These are phyloP conservation scores for Poeciliopsis turneri DNA, from an alignment of 2,797 vertebrate species.

Conservation along the genomic window DNA sequence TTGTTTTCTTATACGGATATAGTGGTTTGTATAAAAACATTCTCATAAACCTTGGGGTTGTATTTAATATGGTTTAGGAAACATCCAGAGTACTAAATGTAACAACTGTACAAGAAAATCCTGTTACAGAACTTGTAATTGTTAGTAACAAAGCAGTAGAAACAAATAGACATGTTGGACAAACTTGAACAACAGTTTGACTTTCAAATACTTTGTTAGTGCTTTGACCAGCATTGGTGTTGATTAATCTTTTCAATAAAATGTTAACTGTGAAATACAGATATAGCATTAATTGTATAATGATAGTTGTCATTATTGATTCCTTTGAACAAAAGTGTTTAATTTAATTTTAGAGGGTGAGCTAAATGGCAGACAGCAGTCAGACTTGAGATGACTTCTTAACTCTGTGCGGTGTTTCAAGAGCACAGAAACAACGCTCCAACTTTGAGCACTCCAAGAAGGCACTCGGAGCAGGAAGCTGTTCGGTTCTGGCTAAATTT, in stretches of 20 bases:
- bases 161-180: neutral
- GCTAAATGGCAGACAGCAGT: neutral
- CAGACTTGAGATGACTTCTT: too few species aligned
- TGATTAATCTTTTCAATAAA: neutral
- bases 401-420: too few species aligned
- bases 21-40: neutral
- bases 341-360: neutral
- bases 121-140: neutral
- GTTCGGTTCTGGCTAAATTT: too few species aligned
- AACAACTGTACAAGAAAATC: neutral
- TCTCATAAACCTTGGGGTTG: neutral
- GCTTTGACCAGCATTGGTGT: neutral
- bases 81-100: neutral
- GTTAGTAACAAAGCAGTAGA: neutral
- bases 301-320: neutral
- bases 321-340: neutral
- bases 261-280: neutral
- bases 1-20: neutral
- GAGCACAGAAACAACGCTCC: too few species aligned
- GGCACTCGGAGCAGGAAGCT: too few species aligned
- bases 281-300: neutral
- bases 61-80: neutral
- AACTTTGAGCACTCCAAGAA: too few species aligned
- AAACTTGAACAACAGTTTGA: neutral
- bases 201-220: neutral